These are phyloP conservation scores for Nettapus auritus DNA, from an alignment of 2,113 vertebrate species.

Conservation along the genomic window DNA sequence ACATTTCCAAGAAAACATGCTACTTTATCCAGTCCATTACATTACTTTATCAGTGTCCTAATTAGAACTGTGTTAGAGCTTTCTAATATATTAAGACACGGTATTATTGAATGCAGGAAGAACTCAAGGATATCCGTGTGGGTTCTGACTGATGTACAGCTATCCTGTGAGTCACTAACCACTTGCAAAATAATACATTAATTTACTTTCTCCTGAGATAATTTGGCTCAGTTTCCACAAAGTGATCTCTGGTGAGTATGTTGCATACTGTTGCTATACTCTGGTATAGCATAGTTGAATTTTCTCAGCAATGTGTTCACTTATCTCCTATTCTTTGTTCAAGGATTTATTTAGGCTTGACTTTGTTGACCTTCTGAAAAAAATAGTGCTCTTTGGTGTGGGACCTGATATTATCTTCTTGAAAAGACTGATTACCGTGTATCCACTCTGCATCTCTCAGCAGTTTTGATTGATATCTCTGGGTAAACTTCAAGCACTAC, in stretches of 20 bases:
- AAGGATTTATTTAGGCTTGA: background rate
- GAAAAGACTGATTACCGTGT: background rate
- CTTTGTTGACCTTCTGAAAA: background rate
- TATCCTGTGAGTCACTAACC: background rate
- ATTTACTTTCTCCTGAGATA: background rate
- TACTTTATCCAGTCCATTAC: background rate
- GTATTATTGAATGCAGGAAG: background rate
- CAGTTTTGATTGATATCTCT: background rate
- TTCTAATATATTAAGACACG: background rate
- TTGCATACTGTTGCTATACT: background rate
- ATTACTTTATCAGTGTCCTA: background rate
- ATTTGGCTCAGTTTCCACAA: background rate
- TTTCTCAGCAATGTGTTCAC: background rate
- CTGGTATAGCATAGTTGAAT: background rate
- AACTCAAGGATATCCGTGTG: background rate
- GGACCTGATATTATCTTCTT: background rate
- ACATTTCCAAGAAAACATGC: background rate
- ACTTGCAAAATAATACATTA: background rate
- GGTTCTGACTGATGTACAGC: background rate
- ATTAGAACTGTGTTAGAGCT: background rate
- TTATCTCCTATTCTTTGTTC: background rate
- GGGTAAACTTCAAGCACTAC: background rate
- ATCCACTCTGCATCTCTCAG: background rate
- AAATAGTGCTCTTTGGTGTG: background rate
- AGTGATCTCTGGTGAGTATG: rapidly evolving